phyloP scores from a whole-genome alignment of 1,140 invertebrate genomes.

The Bactericera cockerelli region DNA sequence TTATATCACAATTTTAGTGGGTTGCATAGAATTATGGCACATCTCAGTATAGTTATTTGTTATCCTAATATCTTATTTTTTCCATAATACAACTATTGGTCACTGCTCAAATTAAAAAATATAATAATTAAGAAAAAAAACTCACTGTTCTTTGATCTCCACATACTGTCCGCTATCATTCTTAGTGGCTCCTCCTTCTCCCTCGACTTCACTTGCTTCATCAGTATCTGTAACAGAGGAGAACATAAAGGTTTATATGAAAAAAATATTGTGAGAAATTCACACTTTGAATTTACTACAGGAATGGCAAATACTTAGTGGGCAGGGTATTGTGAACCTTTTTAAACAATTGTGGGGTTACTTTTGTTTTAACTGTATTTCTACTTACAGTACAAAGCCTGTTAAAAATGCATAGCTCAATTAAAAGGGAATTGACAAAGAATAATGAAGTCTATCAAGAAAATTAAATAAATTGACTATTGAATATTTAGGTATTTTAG shows the following conservation, averaged over 20 bases:
- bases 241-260: not conserved
- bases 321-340: not conserved
- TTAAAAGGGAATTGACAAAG: no score
- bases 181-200: not conserved
- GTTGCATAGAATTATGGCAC: no score
- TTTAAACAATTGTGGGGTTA: not conserved
- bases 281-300: not conserved
- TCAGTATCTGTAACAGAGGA: not conserved
- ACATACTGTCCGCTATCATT: constrained; percentile 5
- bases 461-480: no score
- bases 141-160: constrained; percentile 7
- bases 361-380: not conserved
- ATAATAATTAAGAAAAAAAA: no score
- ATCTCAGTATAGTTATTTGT: no score
- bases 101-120: not conserved
- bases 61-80: no score
- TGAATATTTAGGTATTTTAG: no score
- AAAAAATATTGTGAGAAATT: not conserved
- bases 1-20: no score
- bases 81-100: not conserved
- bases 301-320: not conserved
- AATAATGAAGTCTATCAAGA: no score
- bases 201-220: not conserved
- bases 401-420: not conserved
- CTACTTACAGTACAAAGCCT: not conserved